These are phyloP conservation scores for Diachasmimorpha longicaudata DNA, from an alignment of 1,140 invertebrate genomes.

Conservation along the genomic window DNA sequence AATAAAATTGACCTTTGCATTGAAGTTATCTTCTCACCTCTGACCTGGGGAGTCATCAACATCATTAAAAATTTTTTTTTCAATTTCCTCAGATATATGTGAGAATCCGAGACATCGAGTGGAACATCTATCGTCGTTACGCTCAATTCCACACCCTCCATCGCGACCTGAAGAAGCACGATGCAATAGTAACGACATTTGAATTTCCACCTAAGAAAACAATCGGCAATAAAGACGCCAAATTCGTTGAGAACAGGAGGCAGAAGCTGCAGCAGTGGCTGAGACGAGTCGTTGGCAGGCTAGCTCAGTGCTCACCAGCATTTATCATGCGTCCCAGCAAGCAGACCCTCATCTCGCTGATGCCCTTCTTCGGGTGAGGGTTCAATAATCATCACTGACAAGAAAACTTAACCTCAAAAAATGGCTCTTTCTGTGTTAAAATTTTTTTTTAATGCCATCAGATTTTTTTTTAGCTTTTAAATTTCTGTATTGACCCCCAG, in stretches of 20 bases:
- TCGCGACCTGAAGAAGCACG: conserved; percentile 80
- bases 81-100: conserved; percentile 72
- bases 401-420: too few species aligned
- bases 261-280: conserved; percentile 80
- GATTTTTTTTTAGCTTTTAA: too few species aligned
- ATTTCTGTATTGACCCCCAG: too few species aligned
- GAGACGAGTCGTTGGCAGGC: conserved; percentile 74
- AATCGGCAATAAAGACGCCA: conserved; percentile 76
- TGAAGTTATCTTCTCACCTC: too few species aligned
- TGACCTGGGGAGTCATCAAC: too few species aligned
- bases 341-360: conserved; percentile 72
- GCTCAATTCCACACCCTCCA: conserved; percentile 88
- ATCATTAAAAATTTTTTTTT: too few species aligned
- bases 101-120: conserved; percentile 85
- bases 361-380: conserved; percentile 83
- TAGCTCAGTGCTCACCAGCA: conserved; percentile 72
- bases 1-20: too few species aligned
- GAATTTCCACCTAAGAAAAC: conserved; percentile 95
- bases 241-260: conserved; percentile 59
- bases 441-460: too few species aligned
- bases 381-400: background rate
- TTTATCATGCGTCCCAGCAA: conserved; percentile 73
- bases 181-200: conserved; percentile 77
- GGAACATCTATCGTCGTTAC: conserved; percentile 92
- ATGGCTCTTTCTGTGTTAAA: too few species aligned